phyloP scores from a whole-genome alignment of 1,140 invertebrate species.

The Chelonus insularis region DNA sequence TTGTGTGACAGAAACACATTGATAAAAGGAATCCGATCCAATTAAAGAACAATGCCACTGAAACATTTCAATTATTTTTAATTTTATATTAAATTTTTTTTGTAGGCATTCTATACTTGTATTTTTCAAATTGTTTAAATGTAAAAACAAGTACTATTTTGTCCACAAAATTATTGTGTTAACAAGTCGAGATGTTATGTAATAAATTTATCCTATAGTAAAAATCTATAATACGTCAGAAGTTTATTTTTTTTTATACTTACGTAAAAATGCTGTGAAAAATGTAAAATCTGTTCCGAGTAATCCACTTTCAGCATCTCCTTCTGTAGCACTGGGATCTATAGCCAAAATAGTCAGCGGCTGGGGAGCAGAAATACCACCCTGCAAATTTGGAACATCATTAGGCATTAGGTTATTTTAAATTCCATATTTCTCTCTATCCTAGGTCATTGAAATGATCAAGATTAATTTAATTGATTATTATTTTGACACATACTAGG shows the following conservation, averaged over 20 bases:
- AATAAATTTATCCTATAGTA: too few species aligned
- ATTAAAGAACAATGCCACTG: conserved; percentile 88
- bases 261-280: conserved; percentile 82
- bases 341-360: conserved; percentile 73
- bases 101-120: neutral
- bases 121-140: too few species aligned
- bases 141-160: too few species aligned
- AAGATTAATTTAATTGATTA: too few species aligned
- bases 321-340: conserved; percentile 69
- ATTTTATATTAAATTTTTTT: neutral
- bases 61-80: conserved; percentile 19
- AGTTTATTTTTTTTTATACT: conserved; percentile 29
- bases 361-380: conserved; percentile 61
- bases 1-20: conserved; percentile 92
- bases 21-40: conserved; percentile 92
- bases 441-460: too few species aligned
- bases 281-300: conserved; percentile 89
- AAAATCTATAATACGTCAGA: too few species aligned
- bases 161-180: too few species aligned
- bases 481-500: conserved; percentile 37
- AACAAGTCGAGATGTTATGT: too few species aligned
- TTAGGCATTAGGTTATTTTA: too few species aligned
- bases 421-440: too few species aligned
- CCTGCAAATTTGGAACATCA: conserved; percentile 48
- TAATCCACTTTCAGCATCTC: conserved; percentile 74